phyloP scores from a whole-genome alignment of 2,113 vertebrate genomes.

The Esox niger region DNA sequence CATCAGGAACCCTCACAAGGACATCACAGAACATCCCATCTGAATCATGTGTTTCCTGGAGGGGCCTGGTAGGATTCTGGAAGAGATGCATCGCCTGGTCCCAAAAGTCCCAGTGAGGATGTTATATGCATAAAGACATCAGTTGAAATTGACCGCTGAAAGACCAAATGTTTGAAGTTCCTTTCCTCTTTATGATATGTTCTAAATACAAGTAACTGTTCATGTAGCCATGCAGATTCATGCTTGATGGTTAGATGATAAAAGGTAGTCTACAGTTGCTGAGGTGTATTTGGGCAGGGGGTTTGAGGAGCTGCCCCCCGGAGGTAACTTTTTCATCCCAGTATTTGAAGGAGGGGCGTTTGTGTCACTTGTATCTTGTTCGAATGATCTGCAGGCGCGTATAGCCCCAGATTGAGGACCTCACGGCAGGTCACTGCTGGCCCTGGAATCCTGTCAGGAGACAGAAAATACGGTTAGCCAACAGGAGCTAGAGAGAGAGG shows the following conservation, averaged over 20 bases:
- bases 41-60: neutral
- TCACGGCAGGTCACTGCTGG: slow-evolving; percentile 72
- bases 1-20: neutral
- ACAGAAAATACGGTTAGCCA: slow-evolving; percentile 45
- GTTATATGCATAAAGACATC: slow-evolving; percentile 41
- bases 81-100: neutral
- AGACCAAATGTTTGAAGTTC: slow-evolving; percentile 15
- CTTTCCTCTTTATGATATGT: neutral
- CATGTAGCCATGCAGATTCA: slow-evolving; percentile 67
- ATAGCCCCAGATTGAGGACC: slow-evolving; percentile 52
- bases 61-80: neutral
- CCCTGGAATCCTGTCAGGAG: slow-evolving; percentile 57
- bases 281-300: slow-evolving; percentile 33
- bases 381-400: slow-evolving; percentile 40
- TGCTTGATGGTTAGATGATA: slow-evolving; percentile 48
- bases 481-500: slow-evolving; percentile 2
- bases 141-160: slow-evolving; percentile 34
- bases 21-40: neutral
- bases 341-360: slow-evolving; percentile 26
- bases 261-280: slow-evolving; percentile 25
- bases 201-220: neutral
- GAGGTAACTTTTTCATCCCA: slow-evolving; percentile 24
- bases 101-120: slow-evolving; percentile 6
- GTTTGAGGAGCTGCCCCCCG: slow-evolving; percentile 4
- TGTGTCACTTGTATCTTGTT: neutral